A percentile compares a stretch with the other conserved stretches of the same genome.
Conservation (phyloP, 2,797 vertebrate genomes). For the Uromys caudimaculatus region DNA sequence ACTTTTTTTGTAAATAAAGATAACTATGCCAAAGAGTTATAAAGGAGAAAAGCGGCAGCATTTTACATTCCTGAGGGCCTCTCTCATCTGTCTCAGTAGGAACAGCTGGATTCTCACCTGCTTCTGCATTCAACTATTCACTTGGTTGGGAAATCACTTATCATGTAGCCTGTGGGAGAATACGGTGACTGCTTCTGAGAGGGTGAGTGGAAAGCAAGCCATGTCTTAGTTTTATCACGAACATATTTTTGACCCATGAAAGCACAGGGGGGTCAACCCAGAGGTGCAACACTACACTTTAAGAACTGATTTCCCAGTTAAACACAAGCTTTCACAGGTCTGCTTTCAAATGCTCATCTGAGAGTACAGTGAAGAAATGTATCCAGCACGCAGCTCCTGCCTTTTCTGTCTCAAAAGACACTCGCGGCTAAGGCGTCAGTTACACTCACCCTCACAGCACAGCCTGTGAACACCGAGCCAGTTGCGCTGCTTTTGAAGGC, state of each 20-base stretch:
- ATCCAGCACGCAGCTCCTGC: background rate
- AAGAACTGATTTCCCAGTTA: background rate
- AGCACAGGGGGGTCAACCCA: background rate
- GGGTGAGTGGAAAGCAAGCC: background rate
- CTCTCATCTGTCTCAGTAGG: background rate
- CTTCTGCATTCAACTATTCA: background rate
- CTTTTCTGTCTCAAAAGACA: background rate
- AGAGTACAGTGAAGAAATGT: background rate
- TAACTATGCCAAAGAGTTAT: background rate
- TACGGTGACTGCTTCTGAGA: background rate
- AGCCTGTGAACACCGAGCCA: constrained; percentile 93
- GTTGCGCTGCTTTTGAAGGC: constrained; percentile 93
- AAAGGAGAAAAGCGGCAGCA: background rate
- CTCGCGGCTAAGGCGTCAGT: background rate
- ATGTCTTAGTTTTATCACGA: background rate
- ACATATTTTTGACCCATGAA: background rate
- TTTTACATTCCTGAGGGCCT: background rate
- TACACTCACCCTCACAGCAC: constrained; percentile 91
- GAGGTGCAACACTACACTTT: background rate
- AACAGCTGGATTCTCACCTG: background rate
- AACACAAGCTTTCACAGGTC: background rate
- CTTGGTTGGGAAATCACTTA: background rate
- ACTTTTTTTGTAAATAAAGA: constrained; percentile 7
- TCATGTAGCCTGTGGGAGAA: background rate
- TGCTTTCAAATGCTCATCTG: background rate